Conservation (phyloP, 1,140 invertebrate species). For the Contarinia nasturtii region DNA sequence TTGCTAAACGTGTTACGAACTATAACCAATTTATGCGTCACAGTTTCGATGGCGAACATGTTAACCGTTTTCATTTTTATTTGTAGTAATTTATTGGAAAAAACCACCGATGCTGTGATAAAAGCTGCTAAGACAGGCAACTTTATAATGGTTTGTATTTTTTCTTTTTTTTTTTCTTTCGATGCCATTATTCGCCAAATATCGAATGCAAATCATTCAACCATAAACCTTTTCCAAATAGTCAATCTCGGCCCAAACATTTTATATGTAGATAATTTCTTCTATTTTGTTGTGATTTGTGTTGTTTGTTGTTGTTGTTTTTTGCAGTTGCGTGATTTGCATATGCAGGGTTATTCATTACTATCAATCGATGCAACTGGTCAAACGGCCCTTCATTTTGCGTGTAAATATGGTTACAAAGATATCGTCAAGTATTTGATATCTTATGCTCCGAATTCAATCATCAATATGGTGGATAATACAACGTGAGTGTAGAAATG, state of each 20-base stretch:
- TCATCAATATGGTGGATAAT: constrained; percentile 74
- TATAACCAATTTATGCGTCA: no score
- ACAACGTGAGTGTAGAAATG: constrained; percentile 42
- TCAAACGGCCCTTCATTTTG: constrained; percentile 78
- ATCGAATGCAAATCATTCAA: constrained; percentile 21
- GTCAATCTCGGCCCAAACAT: no score
- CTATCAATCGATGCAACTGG: constrained; percentile 68
- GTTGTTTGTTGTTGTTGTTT: no score
- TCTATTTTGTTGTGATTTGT: no score
- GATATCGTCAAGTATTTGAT: constrained; percentile 81
- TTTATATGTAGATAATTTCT: no score
- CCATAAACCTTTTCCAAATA: no score
- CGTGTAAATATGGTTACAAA: constrained; percentile 68
- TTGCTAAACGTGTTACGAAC: no score
- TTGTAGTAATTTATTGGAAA: constrained; percentile 45
- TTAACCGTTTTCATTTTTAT: constrained; percentile 1
- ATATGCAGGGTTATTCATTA: constrained; percentile 64
- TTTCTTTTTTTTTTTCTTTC: neutral
- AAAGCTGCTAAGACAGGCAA: constrained; percentile 64
- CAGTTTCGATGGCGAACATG: no score
- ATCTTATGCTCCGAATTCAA: constrained; percentile 57
- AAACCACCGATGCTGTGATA: constrained; percentile 58
- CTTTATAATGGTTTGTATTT: constrained; percentile 29
- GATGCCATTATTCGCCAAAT: neutral
- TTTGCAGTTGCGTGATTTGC: constrained; percentile 56